A percentile compares a stretch with the other conserved stretches of the same genome.
phyloP scores from a whole-genome alignment of 2,797 vertebrate genomes.

The Sebastes vulpes region DNA sequence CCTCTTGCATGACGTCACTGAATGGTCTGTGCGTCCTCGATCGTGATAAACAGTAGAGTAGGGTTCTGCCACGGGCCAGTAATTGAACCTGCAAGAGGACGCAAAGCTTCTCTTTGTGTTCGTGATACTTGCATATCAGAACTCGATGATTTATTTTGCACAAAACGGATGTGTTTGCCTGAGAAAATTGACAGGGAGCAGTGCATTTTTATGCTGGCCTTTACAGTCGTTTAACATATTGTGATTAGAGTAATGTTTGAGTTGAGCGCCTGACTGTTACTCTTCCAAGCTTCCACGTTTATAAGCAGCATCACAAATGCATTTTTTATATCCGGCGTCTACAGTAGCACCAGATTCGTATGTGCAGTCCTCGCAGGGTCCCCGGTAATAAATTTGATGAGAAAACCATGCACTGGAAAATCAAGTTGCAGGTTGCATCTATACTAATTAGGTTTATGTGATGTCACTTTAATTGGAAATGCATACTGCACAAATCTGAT shows the following conservation, averaged over 20 bases:
- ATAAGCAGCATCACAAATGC: conserved; percentile 33
- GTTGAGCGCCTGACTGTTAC: conserved; percentile 60
- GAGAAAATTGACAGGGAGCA: conserved; percentile 57
- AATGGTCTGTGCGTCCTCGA: conserved; percentile 63
- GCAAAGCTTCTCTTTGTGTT: conserved; percentile 55
- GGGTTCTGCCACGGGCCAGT: conserved; percentile 60
- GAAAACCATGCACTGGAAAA: conserved; percentile 80
- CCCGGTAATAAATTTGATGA: conserved; percentile 75
- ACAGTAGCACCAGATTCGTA: conserved; percentile 30
- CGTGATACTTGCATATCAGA: conserved; percentile 67
- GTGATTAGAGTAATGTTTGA: conserved; percentile 43
- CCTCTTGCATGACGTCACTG: conserved; percentile 76
- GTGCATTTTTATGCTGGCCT: conserved; percentile 46
- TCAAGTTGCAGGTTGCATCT: conserved; percentile 79
- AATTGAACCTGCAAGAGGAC: conserved; percentile 74
- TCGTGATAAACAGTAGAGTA: conserved; percentile 61
- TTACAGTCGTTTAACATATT: conserved; percentile 26
- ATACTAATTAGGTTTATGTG: conserved; percentile 79
- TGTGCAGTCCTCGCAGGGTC: conserved; percentile 51
- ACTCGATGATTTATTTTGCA: conserved; percentile 74
- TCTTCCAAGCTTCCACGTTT: conserved; percentile 33
- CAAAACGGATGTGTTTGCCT: conserved; percentile 63
- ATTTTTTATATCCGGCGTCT: conserved; percentile 17
- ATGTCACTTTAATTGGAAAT: conserved; percentile 82
- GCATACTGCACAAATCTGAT: conserved; percentile 71